Conservation (phyloP, 2,797 vertebrate genomes). For the Avahi laniger region DNA sequence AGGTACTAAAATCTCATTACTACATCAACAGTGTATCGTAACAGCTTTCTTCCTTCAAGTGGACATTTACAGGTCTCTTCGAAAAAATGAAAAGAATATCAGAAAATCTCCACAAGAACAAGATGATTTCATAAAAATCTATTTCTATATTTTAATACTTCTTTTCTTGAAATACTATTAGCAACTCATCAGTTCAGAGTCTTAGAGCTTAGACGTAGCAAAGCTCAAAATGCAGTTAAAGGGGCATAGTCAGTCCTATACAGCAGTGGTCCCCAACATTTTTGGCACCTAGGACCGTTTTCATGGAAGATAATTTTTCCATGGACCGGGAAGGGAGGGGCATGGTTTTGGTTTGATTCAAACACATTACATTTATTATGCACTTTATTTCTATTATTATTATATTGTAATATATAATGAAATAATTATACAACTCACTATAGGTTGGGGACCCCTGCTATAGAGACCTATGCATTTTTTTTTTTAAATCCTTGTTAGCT, state of each 20-base stretch:
- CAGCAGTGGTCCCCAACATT: no score
- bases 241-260: background rate
- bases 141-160: background rate
- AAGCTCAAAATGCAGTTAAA: background rate
- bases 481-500: background rate
- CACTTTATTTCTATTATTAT: no score
- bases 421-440: no score
- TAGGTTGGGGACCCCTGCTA: no score
- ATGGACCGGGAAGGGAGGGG: no score
- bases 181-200: background rate
- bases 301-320: no score
- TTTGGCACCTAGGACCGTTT: no score
- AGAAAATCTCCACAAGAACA: background rate
- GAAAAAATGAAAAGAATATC: background rate
- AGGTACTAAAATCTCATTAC: background rate
- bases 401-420: no score
- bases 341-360: no score
- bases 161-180: slow-evolving; percentile 21
- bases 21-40: background rate
- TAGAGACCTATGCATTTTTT: background rate
- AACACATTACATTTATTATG: no score
- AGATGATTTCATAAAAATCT: background rate
- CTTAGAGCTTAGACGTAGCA: background rate
- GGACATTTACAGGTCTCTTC: background rate
- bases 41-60: background rate